A percentile compares a stretch with the other conserved stretches of the same genome.
These are phyloP conservation scores for Hermatobates lingyangjiaoensis DNA, from an alignment of 1,140 invertebrate genomes.

Conservation along the genomic window DNA sequence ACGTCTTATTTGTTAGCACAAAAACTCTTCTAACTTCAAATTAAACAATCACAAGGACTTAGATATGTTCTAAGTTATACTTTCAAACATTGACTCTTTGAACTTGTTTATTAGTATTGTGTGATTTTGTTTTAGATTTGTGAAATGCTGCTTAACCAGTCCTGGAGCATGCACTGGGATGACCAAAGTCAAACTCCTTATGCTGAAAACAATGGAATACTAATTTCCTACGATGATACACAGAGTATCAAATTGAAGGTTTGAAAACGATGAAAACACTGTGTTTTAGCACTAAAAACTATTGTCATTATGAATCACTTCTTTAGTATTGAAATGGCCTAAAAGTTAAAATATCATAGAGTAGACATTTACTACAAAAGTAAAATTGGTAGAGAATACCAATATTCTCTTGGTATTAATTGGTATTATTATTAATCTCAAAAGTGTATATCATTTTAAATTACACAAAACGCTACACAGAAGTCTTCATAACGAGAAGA, in stretches of 20 bases:
- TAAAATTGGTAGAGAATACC: background rate
- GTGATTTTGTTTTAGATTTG: constrained; percentile 32
- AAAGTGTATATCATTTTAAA: too few species aligned
- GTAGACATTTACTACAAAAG: background rate
- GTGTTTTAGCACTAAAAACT: too few species aligned
- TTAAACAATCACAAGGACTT: too few species aligned
- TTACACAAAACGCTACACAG: too few species aligned
- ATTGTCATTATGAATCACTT: constrained; percentile 4
- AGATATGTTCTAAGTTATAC: too few species aligned
- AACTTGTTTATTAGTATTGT: too few species aligned
- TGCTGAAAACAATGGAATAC: constrained; percentile 30
- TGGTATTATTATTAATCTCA: background rate
- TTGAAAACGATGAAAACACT: too few species aligned
- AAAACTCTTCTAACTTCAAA: too few species aligned
- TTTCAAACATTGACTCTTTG: too few species aligned
- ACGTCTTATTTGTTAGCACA: too few species aligned
- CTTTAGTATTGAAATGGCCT: background rate
- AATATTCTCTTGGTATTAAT: background rate
- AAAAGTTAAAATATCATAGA: background rate
- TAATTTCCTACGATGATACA: constrained; percentile 43
- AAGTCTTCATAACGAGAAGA: too few species aligned
- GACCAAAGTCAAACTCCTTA: constrained; percentile 35
- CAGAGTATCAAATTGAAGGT: constrained; percentile 41
- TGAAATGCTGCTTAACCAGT: constrained; percentile 29
- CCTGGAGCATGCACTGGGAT: constrained; percentile 40